Base-by-base conservation (phyloP, 1,140 invertebrate species). In the Drosophila kurseongensis region DNA sequence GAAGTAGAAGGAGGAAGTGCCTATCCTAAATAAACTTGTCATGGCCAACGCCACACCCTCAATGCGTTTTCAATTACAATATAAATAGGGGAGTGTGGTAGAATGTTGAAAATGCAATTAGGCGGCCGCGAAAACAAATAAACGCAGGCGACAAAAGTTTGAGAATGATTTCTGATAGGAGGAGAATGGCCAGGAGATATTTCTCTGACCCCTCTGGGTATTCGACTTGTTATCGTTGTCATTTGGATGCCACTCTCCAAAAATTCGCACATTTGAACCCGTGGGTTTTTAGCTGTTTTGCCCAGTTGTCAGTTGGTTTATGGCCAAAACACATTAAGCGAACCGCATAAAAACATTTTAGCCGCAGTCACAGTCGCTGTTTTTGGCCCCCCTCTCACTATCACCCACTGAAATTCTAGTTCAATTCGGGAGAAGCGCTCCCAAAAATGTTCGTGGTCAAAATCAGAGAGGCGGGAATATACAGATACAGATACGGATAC, bases 261-360 rank as follows among this genome's bases (percentile, higher is more conserved):
- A 61, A 61, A 14, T 42, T 65, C 23, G 73, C 50, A 56, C 27
- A 62, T 51, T 51, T 35, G 48, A 50, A 51, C 54, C 52, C 59
- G 16, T 51, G 71, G 36, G 63, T 65, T 75, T 63, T 56, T 63
- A 66, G 72, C 60, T 57, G 74, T 75, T 76, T 82, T 79, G 51
- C 41, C 68, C 74, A 59, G 74, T 69, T 83, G 75, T 75, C 57
- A 65, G 65, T 83, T 80, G 84, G 84, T 89, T 89, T 89, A 89
- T 89, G 84, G 85, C 80, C 68, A 89, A 89, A 89, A 89, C 85
- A 89, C 84, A 89, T 89, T 89, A 90, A 84, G 84, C 84, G 84
- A 84, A 90, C 84, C 85, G 84, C 84, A 89, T 84, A 89, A 90
- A 89, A 89, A 89, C 84, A 89, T 88, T 88, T 88, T 75, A 67